Evolutionary conservation across 2,113 vertebrate genomes (phyloP).

Genomic region (Poeciliopsis occidentalis): DNA sequence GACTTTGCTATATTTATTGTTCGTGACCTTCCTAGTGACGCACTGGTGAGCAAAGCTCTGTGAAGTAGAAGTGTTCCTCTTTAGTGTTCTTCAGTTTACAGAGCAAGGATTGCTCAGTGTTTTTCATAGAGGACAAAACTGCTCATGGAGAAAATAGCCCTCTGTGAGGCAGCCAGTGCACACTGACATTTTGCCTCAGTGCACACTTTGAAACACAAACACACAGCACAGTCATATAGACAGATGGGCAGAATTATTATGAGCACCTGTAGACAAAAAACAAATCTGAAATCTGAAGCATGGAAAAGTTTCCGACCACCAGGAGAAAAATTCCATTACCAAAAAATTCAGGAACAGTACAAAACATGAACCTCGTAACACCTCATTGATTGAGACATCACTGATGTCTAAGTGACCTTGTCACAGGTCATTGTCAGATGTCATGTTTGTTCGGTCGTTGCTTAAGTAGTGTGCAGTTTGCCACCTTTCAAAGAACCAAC

Average conservation of each 20-base stretch:
- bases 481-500: background rate
- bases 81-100: conserved; percentile 58
- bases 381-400: background rate
- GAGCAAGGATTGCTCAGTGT: conserved; percentile 49
- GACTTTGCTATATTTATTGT: conserved; percentile 21
- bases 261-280: background rate
- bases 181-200: conserved; percentile 37
- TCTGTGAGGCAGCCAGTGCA: conserved; percentile 42
- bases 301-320: background rate
- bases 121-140: conserved; percentile 51
- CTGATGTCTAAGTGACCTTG: background rate
- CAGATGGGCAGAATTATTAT: conserved; percentile 8
- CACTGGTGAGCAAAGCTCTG: conserved; percentile 50
- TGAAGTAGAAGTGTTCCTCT: conserved; percentile 63
- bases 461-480: background rate
- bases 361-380: background rate
- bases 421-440: background rate
- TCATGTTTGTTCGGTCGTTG: background rate
- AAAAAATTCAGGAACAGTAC: background rate
- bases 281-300: background rate
- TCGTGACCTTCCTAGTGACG: conserved; percentile 53
- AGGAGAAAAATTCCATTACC: background rate
- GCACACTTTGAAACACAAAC: conserved; percentile 25
- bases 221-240: conserved; percentile 9
- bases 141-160: conserved; percentile 71